Evolutionary conservation across 2,113 vertebrate species (phyloP).

Genomic region (Lynx canadensis): DNA sequence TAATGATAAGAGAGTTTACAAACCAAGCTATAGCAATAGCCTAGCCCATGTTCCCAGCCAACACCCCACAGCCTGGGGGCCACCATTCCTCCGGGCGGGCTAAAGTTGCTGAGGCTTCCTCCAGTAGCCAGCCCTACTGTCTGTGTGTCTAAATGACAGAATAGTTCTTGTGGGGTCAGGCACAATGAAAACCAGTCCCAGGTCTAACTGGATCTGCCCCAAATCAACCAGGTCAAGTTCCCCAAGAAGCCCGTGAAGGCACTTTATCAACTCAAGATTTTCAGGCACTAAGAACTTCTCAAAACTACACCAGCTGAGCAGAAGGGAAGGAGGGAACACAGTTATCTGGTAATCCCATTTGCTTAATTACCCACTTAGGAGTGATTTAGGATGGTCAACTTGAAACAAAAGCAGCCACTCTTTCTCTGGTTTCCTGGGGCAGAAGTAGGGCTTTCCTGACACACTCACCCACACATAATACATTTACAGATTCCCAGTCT

Average conservation of each 20-base stretch:
- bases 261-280: background rate
- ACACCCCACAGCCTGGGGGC: background rate
- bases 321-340: background rate
- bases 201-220: background rate
- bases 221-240: background rate
- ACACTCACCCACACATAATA: no score
- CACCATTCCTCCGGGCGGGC: background rate
- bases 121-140: background rate
- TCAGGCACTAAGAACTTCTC: background rate
- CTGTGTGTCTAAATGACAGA: background rate
- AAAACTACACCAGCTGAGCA: background rate
- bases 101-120: background rate
- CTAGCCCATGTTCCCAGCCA: background rate
- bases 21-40: background rate
- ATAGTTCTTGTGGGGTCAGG: background rate
- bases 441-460: background rate
- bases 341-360: background rate
- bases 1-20: background rate
- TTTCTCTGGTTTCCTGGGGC: background rate
- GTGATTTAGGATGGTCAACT: background rate
- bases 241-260: background rate
- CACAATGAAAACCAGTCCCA: background rate
- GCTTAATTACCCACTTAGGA: background rate
- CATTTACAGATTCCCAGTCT: background rate
- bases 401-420: background rate